Percentiles rank a stretch among this genome's conserved stretches.
These are phyloP conservation scores for Ceratosolen solmsi DNA, from an alignment of 1,140 invertebrate genomes.

Conservation along the genomic window DNA sequence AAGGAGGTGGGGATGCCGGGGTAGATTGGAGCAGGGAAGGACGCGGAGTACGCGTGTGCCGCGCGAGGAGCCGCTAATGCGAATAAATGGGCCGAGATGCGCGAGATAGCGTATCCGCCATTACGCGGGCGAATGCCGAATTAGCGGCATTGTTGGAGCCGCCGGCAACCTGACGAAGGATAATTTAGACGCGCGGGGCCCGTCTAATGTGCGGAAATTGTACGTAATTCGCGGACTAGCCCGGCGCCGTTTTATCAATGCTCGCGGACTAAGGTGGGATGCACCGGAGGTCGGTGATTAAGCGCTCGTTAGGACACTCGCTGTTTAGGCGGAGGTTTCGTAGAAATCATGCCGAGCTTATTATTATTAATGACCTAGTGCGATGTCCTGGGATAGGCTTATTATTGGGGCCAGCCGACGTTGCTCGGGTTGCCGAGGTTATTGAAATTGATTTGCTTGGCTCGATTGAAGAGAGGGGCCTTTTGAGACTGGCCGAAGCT, in stretches of 20 bases:
- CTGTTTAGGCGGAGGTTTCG: neutral
- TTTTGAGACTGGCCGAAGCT: too few species aligned
- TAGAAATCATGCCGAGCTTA: neutral
- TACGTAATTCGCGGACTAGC: constrained; percentile 1
- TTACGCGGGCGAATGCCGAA: constrained; percentile 23
- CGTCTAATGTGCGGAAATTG: constrained; percentile 33
- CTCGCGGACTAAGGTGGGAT: neutral
- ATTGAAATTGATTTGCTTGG: constrained; percentile 31
- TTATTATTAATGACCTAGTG: constrained; percentile 38
- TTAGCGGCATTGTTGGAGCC: constrained; percentile 50
- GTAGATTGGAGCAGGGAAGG: neutral
- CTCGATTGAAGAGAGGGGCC: too few species aligned
- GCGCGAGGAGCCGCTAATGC: constrained; percentile 55
- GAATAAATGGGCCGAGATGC: constrained; percentile 58
- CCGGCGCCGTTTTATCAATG: neutral
- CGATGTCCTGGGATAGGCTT: neutral
- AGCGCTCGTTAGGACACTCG: constrained; percentile 18
- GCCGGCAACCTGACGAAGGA: constrained; percentile 62
- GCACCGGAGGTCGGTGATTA: constrained; percentile 19
- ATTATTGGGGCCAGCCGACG: neutral
- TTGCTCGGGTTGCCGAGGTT: neutral
- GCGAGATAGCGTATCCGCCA: neutral
- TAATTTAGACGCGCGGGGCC: constrained; percentile 56
- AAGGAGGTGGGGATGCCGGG: neutral
- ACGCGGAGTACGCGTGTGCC: neutral